Conservation (phyloP, 2,888 invertebrate genomes). For the Lumbricus terrestris region DNA sequence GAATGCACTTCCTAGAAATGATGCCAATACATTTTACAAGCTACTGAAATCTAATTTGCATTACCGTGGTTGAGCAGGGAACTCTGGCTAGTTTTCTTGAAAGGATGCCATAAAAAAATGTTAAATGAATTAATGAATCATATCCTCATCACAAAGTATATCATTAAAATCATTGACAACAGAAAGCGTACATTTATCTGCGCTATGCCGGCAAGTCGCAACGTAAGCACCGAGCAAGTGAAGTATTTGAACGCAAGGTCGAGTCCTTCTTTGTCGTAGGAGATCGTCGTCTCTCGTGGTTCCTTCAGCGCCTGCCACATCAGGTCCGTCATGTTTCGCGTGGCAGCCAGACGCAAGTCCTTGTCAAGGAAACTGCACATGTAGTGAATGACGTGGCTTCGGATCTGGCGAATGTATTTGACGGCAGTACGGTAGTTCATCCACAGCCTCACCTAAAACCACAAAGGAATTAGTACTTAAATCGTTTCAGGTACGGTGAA, state of each 20-base stretch:
- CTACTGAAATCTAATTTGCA: not conserved
- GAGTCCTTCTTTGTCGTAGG: conserved; percentile 85
- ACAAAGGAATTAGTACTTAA: not conserved
- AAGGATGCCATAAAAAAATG: no score
- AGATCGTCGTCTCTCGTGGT: conserved; percentile 64
- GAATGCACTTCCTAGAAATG: no score
- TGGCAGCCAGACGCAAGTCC: conserved; percentile 81
- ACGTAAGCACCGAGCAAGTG: conserved; percentile 87
- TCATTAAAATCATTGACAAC: not conserved
- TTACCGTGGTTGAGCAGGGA: no score
- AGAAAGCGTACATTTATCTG: conserved; percentile 76
- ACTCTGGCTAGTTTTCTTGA: no score
- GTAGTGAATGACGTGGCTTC: conserved; percentile 79
- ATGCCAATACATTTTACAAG: no score
- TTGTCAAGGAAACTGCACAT: conserved; percentile 91
- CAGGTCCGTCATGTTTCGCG: conserved; percentile 90
- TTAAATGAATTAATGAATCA: no score
- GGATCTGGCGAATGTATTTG: conserved; percentile 81
- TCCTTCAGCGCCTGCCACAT: conserved; percentile 87
- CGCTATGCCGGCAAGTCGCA: conserved; percentile 87
- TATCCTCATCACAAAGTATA: not conserved
- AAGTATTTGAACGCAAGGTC: conserved; percentile 94
- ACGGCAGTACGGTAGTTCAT: conserved; percentile 86
- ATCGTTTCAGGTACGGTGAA: no score
- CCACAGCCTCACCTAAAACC: conserved; percentile 78